These are phyloP conservation scores for Rhyacophila evoluta DNA, from an alignment of 2,888 invertebrate genomes.

Conservation along the genomic window DNA sequence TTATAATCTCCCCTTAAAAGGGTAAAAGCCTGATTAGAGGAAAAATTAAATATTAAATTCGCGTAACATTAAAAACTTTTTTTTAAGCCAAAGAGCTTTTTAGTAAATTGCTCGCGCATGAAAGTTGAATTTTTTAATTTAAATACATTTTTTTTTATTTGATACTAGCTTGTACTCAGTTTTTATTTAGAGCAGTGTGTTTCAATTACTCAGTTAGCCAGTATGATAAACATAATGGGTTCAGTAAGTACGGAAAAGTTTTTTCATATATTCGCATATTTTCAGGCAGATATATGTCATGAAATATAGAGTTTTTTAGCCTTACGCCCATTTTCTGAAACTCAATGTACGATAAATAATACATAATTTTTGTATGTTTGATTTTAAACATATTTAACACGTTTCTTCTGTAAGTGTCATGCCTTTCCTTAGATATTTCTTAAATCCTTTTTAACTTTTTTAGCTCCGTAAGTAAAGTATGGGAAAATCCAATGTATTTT, in stretches of 20 bases:
- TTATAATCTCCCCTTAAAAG: background rate
- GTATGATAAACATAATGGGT: background rate
- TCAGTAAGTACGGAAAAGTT: background rate
- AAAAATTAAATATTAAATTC: conserved; percentile 22
- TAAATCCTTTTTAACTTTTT: no score
- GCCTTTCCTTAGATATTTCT: no score
- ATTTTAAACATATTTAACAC: no score
- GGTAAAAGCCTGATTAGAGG: conserved; percentile 17
- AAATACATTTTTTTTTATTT: no score
- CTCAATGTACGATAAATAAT: no score
- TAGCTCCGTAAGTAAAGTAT: no score
- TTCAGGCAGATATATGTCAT: no score
- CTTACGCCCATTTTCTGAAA: no score
- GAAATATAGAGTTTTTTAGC: no score
- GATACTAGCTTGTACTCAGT: background rate
- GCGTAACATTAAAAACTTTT: conserved; percentile 13
- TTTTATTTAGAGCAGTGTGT: background rate
- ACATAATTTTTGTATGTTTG: no score
- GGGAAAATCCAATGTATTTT: no score
- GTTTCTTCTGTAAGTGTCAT: no score
- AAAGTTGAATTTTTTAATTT: background rate
- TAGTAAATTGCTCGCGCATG: conserved; percentile 3
- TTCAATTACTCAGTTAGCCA: background rate
- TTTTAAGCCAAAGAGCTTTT: conserved; percentile 21
- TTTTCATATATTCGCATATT: background rate